Percentiles rank a stretch among this genome's conserved stretches.
phyloP scores from a whole-genome alignment of 2,113 vertebrate genomes.

The Festucalex cinctus region DNA sequence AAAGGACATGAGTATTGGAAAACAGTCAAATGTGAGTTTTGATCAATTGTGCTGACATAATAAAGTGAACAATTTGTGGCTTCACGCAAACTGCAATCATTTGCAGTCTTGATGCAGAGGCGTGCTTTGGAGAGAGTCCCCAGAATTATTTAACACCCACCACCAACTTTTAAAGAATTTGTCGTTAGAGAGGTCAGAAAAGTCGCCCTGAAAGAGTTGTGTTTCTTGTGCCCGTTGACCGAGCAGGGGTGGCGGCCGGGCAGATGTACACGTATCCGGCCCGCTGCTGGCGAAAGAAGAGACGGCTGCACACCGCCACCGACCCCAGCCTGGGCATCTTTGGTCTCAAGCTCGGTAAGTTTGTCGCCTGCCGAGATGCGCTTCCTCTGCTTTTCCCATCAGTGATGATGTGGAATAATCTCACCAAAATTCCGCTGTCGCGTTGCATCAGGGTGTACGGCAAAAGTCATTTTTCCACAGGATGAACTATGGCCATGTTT shows the following conservation, averaged over 20 bases:
- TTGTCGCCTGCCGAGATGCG: not conserved
- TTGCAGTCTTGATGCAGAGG: no score
- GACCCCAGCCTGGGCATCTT: constrained; percentile 87
- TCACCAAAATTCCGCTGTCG: constrained; percentile 40
- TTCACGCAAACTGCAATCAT: no score
- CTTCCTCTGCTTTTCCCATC: no score
- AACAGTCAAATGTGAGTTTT: no score
- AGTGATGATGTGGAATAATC: constrained; percentile 52
- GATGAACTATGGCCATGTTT: constrained; percentile 57
- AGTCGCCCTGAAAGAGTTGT: no score
- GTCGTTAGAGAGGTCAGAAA: no score
- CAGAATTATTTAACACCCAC: no score
- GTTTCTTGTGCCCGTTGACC: not conserved
- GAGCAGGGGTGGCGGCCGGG: constrained; percentile 83
- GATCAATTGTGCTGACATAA: no score
- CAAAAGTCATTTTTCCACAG: constrained; percentile 49
- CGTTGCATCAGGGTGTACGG: constrained; percentile 26
- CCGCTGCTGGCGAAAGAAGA: constrained; percentile 96
- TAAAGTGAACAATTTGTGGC: no score
- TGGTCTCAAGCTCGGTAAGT: constrained; percentile 86
- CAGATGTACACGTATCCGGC: constrained; percentile 97
- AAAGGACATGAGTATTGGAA: no score
- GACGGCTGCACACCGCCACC: constrained; percentile 84
- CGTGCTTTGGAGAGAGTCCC: no score
- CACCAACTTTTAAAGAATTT: no score